Evolutionary conservation across 2,113 vertebrate species (phyloP).

Genomic region (Parotia lawesii): DNA sequence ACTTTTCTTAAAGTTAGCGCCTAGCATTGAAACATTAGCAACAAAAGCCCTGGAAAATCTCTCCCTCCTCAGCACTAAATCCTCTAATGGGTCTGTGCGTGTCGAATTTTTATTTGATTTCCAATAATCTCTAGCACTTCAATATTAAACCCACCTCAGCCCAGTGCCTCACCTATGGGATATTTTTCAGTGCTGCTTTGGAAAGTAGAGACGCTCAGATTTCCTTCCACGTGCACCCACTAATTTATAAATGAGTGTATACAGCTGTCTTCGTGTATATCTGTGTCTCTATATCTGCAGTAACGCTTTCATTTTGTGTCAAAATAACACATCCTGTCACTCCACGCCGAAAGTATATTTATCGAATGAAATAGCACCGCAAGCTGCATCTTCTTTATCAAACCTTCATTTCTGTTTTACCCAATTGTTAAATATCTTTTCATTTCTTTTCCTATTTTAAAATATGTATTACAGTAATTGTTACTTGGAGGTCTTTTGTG

Average conservation of each 20-base stretch:
- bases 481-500: constrained; percentile 40
- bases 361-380: constrained; percentile 34
- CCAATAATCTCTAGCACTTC: constrained; percentile 21
- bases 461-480: constrained; percentile 36
- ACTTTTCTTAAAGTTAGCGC: constrained; percentile 67
- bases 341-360: constrained; percentile 47
- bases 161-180: constrained; percentile 5
- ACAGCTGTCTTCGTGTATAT: constrained; percentile 25
- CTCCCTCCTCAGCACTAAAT: constrained; percentile 67
- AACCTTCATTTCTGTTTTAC: constrained; percentile 40
- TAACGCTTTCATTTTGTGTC: constrained; percentile 50
- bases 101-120: constrained; percentile 59
- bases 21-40: constrained; percentile 55
- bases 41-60: constrained; percentile 68
- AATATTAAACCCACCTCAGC: constrained; percentile 3
- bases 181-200: background rate
- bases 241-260: constrained; percentile 51
- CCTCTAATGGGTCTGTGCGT: constrained; percentile 68
- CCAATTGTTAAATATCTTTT: constrained; percentile 35
- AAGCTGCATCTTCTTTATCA: constrained; percentile 43
- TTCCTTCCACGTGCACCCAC: constrained; percentile 44
- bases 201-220: background rate
- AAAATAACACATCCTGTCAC: constrained; percentile 63
- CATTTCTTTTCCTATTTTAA: constrained; percentile 26
- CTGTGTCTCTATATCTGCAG: constrained; percentile 18